Evolutionary conservation across 1,140 invertebrate genomes (phyloP).

Genomic region (Pseudoatta argentina): DNA sequence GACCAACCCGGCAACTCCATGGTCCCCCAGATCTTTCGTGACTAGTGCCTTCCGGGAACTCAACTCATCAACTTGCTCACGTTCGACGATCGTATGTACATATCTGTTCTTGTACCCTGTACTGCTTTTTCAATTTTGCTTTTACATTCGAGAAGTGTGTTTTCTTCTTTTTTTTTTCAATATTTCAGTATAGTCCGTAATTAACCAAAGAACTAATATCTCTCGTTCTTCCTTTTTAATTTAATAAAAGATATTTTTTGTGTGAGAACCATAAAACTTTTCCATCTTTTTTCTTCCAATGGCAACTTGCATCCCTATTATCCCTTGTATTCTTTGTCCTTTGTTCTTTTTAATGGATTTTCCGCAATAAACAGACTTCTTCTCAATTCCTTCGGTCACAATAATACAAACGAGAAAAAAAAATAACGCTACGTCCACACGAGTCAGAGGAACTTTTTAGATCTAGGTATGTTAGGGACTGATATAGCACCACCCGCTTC

Average conservation of each 20-base stretch:
- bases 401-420: constrained; percentile 45
- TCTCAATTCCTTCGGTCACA: neutral
- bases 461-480: too few relatives aligned
- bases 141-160: neutral
- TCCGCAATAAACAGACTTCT: neutral
- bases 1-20: neutral
- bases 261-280: neutral
- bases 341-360: constrained; percentile 1
- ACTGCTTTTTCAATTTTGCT: neutral
- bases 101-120: neutral
- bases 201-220: neutral
- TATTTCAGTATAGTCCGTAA: neutral
- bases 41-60: neutral
- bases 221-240: neutral
- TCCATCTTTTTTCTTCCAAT: neutral
- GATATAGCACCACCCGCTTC: too few relatives aligned
- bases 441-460: too few relatives aligned
- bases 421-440: constrained; percentile 42
- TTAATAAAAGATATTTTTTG: constrained; percentile 1
- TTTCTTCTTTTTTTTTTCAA: too few relatives aligned
- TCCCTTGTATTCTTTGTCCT: neutral
- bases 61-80: neutral
- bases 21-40: neutral
- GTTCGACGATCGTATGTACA: neutral
- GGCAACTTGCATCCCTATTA: neutral